Base-by-base conservation (phyloP, 2,113 vertebrate species). In the Hypomesus transpacificus region DNA sequence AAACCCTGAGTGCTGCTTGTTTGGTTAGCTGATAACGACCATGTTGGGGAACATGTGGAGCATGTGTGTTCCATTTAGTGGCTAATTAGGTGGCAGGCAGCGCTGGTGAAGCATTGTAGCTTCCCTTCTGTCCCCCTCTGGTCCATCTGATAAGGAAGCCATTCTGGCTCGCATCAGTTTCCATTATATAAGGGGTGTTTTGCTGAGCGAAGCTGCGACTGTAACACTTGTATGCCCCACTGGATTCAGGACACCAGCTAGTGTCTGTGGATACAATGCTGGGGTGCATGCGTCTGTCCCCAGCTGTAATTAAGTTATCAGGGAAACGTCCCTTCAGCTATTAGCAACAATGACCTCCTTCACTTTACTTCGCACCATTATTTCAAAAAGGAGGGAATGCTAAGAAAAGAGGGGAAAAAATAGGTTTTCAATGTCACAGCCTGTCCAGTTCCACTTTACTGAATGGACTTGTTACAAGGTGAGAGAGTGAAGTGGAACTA, bases 141-240 rank as follows among this genome's bases (percentile, higher is more conserved):
- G 86, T 87, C 85, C 78, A 90, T 91, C 91, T 89, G 92, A 93
- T 92, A 92, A 91, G 89, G 82, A 87, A 81, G 77, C 83, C 88
- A 90, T 91, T 90, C 87, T 76, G 83, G 80, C 80, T 82, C 89
- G 91, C 89, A 88, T 89, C 89, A 79, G 82, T 91, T 89, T 87
- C 88, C 88, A 88, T 91, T 89, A 87, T 90, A 87, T 79, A 79
- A 79, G 80, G 77, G 61, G 61, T 80, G 80, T 86, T 88, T 85
- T 81, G 84, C 77, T 77, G 82, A 83, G 85, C 75, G 67, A 79
- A 71, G 77, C 78, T 84, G 73, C 57, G 70, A 83, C 71, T 65
- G 69, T n/a, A 57, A 70, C 66, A 80, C 34, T 68, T 85, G 78
- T 80, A 71, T 78, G 75, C 57, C 75, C 77, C 80, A 73, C 62